Conservation (phyloP, 2,797 vertebrate genomes). For the Enteromius treurensis region DNA sequence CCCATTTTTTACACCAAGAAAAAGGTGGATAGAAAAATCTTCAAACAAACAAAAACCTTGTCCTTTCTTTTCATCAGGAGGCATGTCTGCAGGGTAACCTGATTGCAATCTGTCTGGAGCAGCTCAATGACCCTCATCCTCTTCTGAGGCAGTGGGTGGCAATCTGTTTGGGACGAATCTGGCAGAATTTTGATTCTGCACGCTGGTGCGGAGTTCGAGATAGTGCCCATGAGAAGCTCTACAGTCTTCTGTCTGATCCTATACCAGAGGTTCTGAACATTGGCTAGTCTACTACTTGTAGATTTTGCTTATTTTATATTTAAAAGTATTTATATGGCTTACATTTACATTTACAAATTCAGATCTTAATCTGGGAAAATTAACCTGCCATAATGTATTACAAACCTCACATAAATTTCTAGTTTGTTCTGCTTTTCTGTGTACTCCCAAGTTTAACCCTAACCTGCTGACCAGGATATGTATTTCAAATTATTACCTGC, state of each 20-base stretch:
- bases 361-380: not conserved
- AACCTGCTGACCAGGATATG: not conserved
- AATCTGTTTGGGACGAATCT: conserved; percentile 95
- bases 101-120: conserved; percentile 97
- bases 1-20: too few relatives aligned
- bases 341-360: not conserved
- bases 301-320: not conserved
- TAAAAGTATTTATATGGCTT: not conserved
- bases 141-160: conserved; percentile 97
- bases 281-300: not conserved
- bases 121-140: conserved; percentile 93
- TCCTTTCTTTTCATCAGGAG: conserved; percentile 77
- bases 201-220: conserved; percentile 96
- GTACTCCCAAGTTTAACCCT: not conserved
- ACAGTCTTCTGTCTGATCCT: conserved; percentile 93
- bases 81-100: conserved; percentile 96
- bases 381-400: not conserved
- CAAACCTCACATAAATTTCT: not conserved
- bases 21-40: not conserved
- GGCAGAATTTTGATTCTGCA: conserved; percentile 98
- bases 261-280: conserved; percentile 87
- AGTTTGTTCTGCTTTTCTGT: not conserved
- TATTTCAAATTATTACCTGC: not conserved
- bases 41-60: not conserved
- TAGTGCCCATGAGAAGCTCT: conserved; percentile 97